Evolutionary conservation across 2,888 invertebrate genomes (phyloP), one percentile per base, ranked within the genome.

Genomic region (Ferrisia virgata): DNA sequence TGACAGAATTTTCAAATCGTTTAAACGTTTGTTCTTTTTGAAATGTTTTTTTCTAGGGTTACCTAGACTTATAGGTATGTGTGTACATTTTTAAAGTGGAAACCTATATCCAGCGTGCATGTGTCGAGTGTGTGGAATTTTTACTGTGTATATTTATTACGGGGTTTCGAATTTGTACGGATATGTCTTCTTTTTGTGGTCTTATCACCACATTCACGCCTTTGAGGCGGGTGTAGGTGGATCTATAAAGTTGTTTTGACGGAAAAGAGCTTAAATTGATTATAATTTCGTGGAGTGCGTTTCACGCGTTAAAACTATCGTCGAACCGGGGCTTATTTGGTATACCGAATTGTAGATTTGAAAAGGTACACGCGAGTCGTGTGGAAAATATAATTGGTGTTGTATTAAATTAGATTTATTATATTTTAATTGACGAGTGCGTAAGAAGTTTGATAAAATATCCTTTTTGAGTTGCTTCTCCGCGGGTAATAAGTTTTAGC

Each of bases 1-100:
- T 83, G 83, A 83, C 83, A 83, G 83, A 83, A 31, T 72, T 76
- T 47, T 31, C 76, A 40, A 43, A 83, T 72, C 82, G 31, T 76
- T 36, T 76, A 18, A 76, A 76, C 18, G 72, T 36, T 76, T 36
- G 72, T 64, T 28, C 22, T 58, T 64, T 58, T 25, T 2, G 15
- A 64, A 64, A 31, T 15, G 1, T 64, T 64, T 15, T 64, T 64
- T 64, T 64, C 4, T 3, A 18, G 3, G n/a, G n/a, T n/a, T 31
- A 28, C 31, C 53, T 18, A 8, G 4, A 36, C 36, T 8, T 36
- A n/a, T 4, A 0, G 31, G 2, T 3, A 28, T 8, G 28, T 11
- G 69, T 53, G 2, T 69, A 13, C 13, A 2, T 2, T 22, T 25
- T 31, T 33, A 18, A 36, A 36, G 13, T 33, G 2, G 72, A 9